Evolutionary conservation across 2,113 vertebrate genomes (phyloP), one percentile per base, ranked within the genome.

Genomic region (Seriola quinqueradiata): DNA sequence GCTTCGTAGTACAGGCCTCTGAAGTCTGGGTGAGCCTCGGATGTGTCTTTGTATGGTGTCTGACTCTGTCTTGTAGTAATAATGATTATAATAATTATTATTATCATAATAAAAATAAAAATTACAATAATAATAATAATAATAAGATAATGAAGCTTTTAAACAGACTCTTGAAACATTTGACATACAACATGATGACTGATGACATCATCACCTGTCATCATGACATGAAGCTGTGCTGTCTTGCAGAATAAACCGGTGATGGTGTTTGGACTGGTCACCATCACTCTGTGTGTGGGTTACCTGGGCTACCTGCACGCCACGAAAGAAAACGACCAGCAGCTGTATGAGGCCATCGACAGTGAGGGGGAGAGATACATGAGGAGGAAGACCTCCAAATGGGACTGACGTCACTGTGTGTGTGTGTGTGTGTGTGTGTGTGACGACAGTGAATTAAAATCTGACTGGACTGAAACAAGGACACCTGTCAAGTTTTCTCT

Each of bases 221-320:
- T 1, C 16, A 5, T 32, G 19, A 38, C 59, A 23, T 5, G 3
- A 40, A 1, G 2, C 23, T 68, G 14, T 70, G 23, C 76, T 88
- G 54, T 55, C 34, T 92, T 87, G 70, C 96, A 99, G 98, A 99
- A 98, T 86, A 99, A 98, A 90, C 95, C 97, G 0, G 90, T 99
- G 90, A 99, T 99, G 98, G 96, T 83, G 10, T 97, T 98, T 38
- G 98, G 98, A 63, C 91, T 99, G 65, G 1, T 97, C 60, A 92
- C 94, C 54, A 87, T 99, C 88, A 97, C 96, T 0, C 77, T 98
- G 34, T 99, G 98, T 2, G 96, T 99, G 82, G 96, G 96, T 40
- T 99, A 99, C 80, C 96, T 99, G 82, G 98, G 97, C 36, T 99
- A 99, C 88, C 89, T 98, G 89, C 97, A 97, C 16, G 97, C 97